phyloP scores from a whole-genome alignment of 2,797 vertebrate species.

The Bucorvus abyssinicus region DNA sequence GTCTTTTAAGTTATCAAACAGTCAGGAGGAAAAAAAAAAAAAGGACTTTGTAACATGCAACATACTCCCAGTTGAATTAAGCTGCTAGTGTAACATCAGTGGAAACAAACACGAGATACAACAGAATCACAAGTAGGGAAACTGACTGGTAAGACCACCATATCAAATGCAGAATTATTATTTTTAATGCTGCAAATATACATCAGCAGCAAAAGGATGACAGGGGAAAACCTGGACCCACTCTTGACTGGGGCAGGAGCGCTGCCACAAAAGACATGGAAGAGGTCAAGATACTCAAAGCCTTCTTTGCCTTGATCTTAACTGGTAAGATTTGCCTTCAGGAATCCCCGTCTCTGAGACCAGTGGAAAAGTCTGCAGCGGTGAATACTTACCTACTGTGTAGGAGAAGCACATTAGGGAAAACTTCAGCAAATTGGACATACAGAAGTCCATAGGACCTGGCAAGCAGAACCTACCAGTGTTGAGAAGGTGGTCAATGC shows the following conservation, averaged over 20 bases:
- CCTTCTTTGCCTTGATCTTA: no score
- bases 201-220: not conserved
- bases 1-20: not conserved
- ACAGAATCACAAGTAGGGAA: not conserved
- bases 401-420: not conserved
- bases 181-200: not conserved
- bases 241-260: not conserved
- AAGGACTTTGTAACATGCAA: not conserved
- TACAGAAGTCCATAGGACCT: no score
- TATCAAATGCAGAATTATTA: not conserved
- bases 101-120: not conserved
- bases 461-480: fast-evolving
- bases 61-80: not conserved
- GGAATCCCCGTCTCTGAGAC: not conserved
- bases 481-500: not conserved
- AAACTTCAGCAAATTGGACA: not conserved
- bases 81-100: not conserved
- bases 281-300: not conserved
- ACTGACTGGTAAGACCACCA: not conserved
- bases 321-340: no score
- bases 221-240: no score
- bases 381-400: not conserved
- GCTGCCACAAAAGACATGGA: not conserved
- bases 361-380: not conserved
- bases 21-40: no score